A percentile compares a stretch with the other conserved stretches of the same genome.
Conservation (phyloP, 2,888 invertebrate species). For the Xylophagus ater region DNA sequence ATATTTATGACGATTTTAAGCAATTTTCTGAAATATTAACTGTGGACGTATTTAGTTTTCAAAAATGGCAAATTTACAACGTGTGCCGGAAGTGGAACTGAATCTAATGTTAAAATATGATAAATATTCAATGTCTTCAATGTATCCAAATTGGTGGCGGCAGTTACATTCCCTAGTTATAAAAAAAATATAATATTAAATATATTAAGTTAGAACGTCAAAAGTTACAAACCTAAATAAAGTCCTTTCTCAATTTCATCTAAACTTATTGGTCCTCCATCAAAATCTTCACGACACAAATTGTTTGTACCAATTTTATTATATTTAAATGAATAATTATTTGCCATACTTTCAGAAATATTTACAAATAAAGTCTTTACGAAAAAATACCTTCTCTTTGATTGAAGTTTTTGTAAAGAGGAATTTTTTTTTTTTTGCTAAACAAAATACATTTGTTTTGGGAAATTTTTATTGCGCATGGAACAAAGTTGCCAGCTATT, state of each 20-base stretch:
- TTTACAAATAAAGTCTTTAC: no score
- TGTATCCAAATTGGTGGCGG: conserved; percentile 61
- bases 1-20: conserved; percentile 6
- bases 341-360: no score
- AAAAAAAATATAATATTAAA: no score
- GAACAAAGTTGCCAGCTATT: no score
- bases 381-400: no score
- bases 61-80: conserved; percentile 56
- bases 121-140: conserved; percentile 55
- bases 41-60: conserved; percentile 61
- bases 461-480: no score
- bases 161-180: conserved; percentile 71
- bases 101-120: conserved; percentile 72
- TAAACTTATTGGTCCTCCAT: conserved; percentile 36
- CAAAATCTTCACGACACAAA: conserved; percentile 34
- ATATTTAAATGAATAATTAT: no score
- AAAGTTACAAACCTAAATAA: conserved; percentile 28
- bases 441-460: no score
- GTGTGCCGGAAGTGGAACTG: conserved; percentile 68
- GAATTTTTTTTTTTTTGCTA: no score
- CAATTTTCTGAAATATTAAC: conserved; percentile 39
- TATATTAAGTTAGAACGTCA: conserved; percentile 8
- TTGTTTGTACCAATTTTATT: no score
- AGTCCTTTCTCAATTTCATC: conserved; percentile 36
- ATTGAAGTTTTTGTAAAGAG: no score